A percentile compares a stretch with the other conserved stretches of the same genome.
Conservation (phyloP, 2,888 invertebrate species). For the Scrobipalpa atriplicella region DNA sequence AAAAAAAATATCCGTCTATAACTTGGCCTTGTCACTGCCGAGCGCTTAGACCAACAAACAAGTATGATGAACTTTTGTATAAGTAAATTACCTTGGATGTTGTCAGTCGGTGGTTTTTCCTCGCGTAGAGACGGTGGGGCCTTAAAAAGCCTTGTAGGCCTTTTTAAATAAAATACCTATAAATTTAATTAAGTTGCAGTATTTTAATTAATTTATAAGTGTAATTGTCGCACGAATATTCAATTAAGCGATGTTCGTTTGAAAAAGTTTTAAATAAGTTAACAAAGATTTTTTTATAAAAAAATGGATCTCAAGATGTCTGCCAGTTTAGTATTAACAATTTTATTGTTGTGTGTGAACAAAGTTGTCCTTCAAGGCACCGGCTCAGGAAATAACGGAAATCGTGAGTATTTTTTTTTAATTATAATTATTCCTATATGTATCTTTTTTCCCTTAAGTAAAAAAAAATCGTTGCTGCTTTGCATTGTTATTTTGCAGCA, state of each 20-base stretch:
- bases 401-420: conserved; percentile 56
- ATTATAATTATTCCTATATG: too few relatives aligned
- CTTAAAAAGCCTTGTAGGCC: not conserved
- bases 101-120: not conserved
- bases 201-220: not conserved
- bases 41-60: not conserved
- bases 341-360: conserved; percentile 53
- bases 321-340: conserved; percentile 46
- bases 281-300: conserved; percentile 26
- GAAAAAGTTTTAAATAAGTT: not conserved
- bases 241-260: not conserved
- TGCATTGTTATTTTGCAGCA: too few relatives aligned
- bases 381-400: conserved; percentile 66
- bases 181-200: not conserved
- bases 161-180: not conserved
- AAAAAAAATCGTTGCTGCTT: too few relatives aligned
- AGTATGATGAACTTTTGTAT: conserved; percentile 7
- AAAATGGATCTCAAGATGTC: conserved; percentile 47
- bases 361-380: conserved; percentile 57
- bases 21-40: not conserved
- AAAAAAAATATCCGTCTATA: not conserved
- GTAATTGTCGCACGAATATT: not conserved
- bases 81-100: not conserved
- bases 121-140: not conserved
- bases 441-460: too few relatives aligned